phyloP scores from a whole-genome alignment of 2,797 vertebrate species.

The Tapera naevia region DNA sequence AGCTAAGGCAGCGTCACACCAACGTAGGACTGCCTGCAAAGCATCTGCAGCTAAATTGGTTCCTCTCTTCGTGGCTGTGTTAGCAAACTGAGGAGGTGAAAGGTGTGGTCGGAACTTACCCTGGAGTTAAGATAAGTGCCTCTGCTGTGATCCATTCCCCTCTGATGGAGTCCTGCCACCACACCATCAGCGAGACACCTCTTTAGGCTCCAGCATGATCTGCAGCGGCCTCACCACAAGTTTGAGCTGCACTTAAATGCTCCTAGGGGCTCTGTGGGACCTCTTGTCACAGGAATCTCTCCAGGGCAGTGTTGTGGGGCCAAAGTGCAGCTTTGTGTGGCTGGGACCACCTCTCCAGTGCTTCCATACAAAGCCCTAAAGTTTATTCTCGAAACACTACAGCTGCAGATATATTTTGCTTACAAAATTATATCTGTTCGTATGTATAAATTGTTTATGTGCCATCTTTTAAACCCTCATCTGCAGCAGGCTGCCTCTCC shows the following conservation, averaged over 20 bases:
- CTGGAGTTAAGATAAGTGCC: neutral
- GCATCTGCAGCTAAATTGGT: neutral
- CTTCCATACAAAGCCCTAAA: neutral
- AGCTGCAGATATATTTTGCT: neutral
- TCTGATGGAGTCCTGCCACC: neutral
- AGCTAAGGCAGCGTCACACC: neutral
- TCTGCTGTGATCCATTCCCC: neutral
- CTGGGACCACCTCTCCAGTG: neutral
- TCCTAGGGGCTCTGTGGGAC: neutral
- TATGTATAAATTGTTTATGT: neutral
- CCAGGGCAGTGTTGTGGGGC: neutral
- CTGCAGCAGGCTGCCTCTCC: neutral
- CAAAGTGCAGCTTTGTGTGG: neutral
- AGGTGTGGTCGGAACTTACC: neutral
- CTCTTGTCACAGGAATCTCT: neutral
- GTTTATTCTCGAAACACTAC: neutral
- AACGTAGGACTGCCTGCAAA: neutral
- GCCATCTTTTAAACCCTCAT: neutral
- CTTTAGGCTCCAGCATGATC: neutral
- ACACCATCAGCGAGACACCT: neutral
- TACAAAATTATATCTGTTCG: neutral
- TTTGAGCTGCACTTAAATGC: neutral
- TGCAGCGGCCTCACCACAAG: fast-evolving
- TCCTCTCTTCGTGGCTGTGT: neutral
- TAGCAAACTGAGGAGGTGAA: neutral